phyloP scores from a whole-genome alignment of 53 echinoderm and acorn worm species.

The Paracentrotus lividus region DNA sequence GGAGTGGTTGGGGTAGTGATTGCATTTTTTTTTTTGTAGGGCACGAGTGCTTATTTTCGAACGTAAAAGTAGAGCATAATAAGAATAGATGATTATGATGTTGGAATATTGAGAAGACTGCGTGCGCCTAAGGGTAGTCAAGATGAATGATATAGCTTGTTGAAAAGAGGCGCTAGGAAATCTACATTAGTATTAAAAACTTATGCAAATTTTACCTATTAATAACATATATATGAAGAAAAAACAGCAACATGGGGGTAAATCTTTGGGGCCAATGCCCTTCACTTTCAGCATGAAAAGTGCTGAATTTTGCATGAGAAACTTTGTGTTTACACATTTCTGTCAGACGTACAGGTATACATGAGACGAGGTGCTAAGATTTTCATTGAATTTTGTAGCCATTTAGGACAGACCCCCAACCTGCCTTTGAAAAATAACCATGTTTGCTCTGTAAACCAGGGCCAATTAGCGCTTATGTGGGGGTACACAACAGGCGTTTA shows the following conservation, averaged over 20 bases:
- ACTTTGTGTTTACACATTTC: neutral
- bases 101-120: too few relatives aligned
- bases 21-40: too few relatives aligned
- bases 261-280: neutral
- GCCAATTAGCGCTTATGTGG: constrained; percentile 14
- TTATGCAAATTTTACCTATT: too few relatives aligned
- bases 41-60: too few relatives aligned
- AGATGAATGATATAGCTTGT: too few relatives aligned
- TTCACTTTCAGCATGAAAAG: neutral
- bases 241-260: too few relatives aligned
- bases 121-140: too few relatives aligned
- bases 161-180: too few relatives aligned
- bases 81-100: too few relatives aligned
- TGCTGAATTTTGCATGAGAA: neutral
- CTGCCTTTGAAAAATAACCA: neutral
- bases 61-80: too few relatives aligned
- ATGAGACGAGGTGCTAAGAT: neutral
- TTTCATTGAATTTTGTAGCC: neutral
- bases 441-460: constrained; percentile 17
- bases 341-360: neutral
- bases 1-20: too few relatives aligned
- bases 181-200: too few relatives aligned
- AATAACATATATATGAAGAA: neutral
- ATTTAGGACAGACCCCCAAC: neutral
- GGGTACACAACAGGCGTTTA: constrained; percentile 24